Percentiles rank a stretch among this genome's conserved stretches.
Evolutionary conservation across 2,797 vertebrate species (phyloP).

Genomic region (Girardinus metallicus): DNA sequence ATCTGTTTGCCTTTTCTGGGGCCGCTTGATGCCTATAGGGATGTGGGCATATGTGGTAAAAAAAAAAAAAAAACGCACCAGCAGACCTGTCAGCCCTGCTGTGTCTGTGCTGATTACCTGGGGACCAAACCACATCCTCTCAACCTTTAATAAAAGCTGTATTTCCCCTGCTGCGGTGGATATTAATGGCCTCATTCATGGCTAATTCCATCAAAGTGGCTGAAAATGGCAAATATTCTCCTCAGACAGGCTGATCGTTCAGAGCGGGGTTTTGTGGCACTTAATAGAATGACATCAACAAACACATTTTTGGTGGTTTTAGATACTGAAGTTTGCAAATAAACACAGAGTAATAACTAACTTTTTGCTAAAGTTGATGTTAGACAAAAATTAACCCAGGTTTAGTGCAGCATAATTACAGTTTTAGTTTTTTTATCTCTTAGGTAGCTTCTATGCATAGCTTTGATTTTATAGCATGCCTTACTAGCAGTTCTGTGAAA

Average conservation of each 20-base stretch:
- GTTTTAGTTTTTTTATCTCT: background rate
- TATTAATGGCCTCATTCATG: constrained; percentile 65
- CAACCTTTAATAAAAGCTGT: constrained; percentile 54
- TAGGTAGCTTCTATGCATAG: background rate
- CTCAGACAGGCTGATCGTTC: constrained; percentile 1
- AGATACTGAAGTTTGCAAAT: background rate
- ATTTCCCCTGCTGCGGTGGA: constrained; percentile 37
- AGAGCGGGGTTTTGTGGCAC: background rate
- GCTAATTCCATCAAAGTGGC: constrained; percentile 27
- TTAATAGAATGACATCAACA: constrained; percentile 1
- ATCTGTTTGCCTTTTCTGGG: constrained; percentile 70
- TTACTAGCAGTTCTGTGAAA: background rate
- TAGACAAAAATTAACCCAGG: background rate
- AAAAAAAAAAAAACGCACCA: constrained; percentile 29
- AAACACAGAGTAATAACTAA: background rate
- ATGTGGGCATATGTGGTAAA: constrained; percentile 47
- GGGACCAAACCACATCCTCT: constrained; percentile 37
- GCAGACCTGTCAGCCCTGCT: constrained; percentile 44
- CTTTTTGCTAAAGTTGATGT: background rate
- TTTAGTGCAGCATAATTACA: background rate
- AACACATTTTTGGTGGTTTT: background rate
- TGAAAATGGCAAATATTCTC: constrained; percentile 20
- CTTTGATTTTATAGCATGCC: background rate
- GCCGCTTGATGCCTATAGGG: constrained; percentile 43
- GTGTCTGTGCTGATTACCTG: constrained; percentile 40